A percentile compares a stretch with the other conserved stretches of the same genome.
phyloP scores from a whole-genome alignment of 2,888 invertebrate species.

The Labia minor region DNA sequence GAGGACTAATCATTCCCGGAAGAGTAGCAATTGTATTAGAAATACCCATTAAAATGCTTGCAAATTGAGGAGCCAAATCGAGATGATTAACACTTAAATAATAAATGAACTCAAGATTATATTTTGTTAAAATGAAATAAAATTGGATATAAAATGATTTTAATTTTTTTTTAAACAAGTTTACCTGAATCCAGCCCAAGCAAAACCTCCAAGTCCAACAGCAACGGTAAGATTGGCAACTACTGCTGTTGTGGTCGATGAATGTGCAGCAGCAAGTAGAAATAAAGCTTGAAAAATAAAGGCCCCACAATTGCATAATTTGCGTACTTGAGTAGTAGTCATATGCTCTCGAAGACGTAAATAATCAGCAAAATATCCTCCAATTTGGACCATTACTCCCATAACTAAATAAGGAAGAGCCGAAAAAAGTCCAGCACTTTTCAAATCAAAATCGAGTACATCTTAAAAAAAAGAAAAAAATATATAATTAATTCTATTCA shows the following conservation, averaged over 20 bases:
- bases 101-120: background rate
- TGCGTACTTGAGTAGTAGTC: conserved; percentile 38
- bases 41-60: conserved; percentile 45
- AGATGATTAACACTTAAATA: conserved; percentile 43
- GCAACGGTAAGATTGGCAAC: conserved; percentile 41
- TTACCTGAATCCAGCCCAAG: conserved; percentile 31
- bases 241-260: conserved; percentile 33
- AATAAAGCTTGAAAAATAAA: conserved; percentile 41
- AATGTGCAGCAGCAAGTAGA: conserved; percentile 39
- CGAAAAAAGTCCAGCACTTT: conserved; percentile 40
- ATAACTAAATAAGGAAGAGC: conserved; percentile 44
- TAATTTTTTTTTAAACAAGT: background rate
- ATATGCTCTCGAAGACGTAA: conserved; percentile 33
- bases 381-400: conserved; percentile 40
- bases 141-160: background rate
- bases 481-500: background rate
- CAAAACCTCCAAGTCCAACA: conserved; percentile 42
- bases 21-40: conserved; percentile 47
- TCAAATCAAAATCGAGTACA: conserved; percentile 30
- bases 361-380: conserved; percentile 42
- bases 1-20: conserved; percentile 45
- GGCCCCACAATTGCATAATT: conserved; percentile 42
- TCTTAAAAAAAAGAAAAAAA: conserved; percentile 26
- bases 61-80: conserved; percentile 47
- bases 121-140: background rate